Evolutionary conservation across 30 jellyfish, hydroid and myxozoan species (phyloP), one percentile per base, ranked within the genome.

Genomic region (Aurelia coerulea): DNA sequence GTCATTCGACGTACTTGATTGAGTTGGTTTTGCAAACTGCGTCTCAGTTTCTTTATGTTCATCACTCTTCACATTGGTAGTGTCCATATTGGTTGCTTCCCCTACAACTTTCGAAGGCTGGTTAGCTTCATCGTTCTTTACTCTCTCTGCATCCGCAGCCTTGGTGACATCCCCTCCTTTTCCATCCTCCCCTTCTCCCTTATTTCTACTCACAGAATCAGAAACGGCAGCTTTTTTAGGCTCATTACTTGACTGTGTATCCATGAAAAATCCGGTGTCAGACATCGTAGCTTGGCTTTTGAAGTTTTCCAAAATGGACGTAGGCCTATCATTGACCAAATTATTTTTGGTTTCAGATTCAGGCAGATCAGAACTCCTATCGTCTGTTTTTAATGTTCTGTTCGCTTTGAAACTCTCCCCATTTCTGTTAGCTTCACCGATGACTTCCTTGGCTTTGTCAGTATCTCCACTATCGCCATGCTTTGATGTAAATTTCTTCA

Each of bases 211-310:
- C 16, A 14, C n/a, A 35, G 63, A 51, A 58, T 18, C 77, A 2
- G 23, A 16, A 9, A 32, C 35, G 10, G 13, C 39, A 59, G 33
- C 76, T 15, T 76, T 76, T 16, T 52, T 56, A 8, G 84, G 42
- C 10, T 51, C 72, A 58, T 76, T 60, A n/a, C 32, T 70, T 29
- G 80, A 70, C 29, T 29, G 23, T 15, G 37, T 41, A 65, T 65
- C 89, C 80, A 79, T 79, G 69, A 79, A 79, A 41, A 62, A 62
- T 31, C 80, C 89, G 1, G 80, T 65, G 39, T 65, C 89, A 3
- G 73, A 79, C 39, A 16, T 10, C 16, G 14, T 33, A 5, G 74
- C 80, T 31, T 70, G 62, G 2, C 15, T n/a, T 64, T 64, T 41
- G 60, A 79, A 79, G 23, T 79, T 79, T 46, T 79, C 73, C 62